Base-by-base conservation (phyloP, 2,888 invertebrate species). In the Metalampra italica region DNA sequence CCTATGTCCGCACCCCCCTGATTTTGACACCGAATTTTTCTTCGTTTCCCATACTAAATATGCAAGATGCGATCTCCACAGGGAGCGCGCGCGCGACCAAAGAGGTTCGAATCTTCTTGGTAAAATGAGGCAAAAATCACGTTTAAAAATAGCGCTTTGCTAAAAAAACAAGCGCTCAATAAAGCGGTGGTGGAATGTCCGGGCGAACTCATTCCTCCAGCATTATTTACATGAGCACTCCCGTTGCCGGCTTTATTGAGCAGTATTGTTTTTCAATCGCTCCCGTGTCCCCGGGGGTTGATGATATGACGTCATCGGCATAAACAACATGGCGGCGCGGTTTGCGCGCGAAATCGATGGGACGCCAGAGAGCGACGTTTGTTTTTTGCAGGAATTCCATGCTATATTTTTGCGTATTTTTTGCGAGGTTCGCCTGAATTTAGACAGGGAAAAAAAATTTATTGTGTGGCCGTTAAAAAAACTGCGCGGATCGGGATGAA, bases 201-300 rank as follows among this genome's bases (percentile, higher is more conserved):
- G 45, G 29, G 15, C 32, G 14, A 32, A 40, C 29, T 30, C 43
- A 52, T 49, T 45, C 48, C 36, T 46, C 29, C 40, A 49, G 43
- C 48, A 55, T 55, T 55, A 58, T 60, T 57, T 58, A 52, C 58
- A 53, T 54, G 55, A 46, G 49, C 46, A 42, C 40, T 47, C 42
- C 51, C 48, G 50, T 41, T 22, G 22, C 22, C 22, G 46, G 46
- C 51, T 49, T 50, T 61, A 58, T 57, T 53, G 54, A 49, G 54
- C 43, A 55, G 54, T 57, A 61, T 64, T 62, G 62, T 62, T 64
- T 62, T 62, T 59, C 62, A 62, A 64, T 64, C 62, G 58, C 34
- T 43, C 29, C 44, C 45, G 32, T 36, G 44, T 36, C 44, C 55
- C 50, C 50, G 30, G 48, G 47, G 57, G 53, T 51, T 14, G 51